phyloP scores from a whole-genome alignment of 1,140 invertebrate genomes.

The Drosophila repletoides region DNA sequence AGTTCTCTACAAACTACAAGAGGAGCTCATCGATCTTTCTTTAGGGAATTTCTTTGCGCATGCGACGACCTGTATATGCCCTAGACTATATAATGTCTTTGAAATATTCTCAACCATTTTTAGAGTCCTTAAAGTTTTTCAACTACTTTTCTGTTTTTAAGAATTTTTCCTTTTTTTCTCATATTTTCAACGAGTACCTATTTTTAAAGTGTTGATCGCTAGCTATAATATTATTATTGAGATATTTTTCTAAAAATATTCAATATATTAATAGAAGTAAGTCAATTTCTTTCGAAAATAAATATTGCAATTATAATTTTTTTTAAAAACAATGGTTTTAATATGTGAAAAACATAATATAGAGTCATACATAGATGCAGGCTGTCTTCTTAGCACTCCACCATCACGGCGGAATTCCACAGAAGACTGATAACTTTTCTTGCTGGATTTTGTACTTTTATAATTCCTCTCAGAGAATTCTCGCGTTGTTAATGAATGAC shows the following conservation, averaged over 20 bases:
- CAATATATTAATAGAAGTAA: too few species aligned
- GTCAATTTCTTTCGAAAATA: too few species aligned
- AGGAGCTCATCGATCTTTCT: conserved; percentile 45
- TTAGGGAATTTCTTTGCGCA: conserved; percentile 19
- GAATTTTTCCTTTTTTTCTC: too few species aligned
- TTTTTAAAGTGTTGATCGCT: too few species aligned
- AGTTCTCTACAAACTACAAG: conserved; percentile 34
- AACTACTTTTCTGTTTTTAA: neutral
- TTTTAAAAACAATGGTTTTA: too few species aligned
- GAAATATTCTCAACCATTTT: too few species aligned
- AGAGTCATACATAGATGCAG: too few species aligned
- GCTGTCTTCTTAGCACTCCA: neutral
- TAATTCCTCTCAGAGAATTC: neutral
- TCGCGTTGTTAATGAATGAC: conserved; percentile 21
- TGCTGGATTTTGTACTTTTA: conserved; percentile 1
- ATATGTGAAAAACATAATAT: too few species aligned
- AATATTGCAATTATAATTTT: too few species aligned
- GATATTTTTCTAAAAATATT: too few species aligned
- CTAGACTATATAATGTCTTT: conserved; percentile 12
- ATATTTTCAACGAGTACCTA: too few species aligned
- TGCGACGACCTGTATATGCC: conserved; percentile 42
- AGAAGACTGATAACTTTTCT: conserved; percentile 2
- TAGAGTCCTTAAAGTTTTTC: conserved; percentile 4
- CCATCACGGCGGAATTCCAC: neutral
- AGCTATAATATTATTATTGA: too few species aligned